phyloP scores from a whole-genome alignment of 2,113 vertebrate genomes.

The Clarias gariepinus region DNA sequence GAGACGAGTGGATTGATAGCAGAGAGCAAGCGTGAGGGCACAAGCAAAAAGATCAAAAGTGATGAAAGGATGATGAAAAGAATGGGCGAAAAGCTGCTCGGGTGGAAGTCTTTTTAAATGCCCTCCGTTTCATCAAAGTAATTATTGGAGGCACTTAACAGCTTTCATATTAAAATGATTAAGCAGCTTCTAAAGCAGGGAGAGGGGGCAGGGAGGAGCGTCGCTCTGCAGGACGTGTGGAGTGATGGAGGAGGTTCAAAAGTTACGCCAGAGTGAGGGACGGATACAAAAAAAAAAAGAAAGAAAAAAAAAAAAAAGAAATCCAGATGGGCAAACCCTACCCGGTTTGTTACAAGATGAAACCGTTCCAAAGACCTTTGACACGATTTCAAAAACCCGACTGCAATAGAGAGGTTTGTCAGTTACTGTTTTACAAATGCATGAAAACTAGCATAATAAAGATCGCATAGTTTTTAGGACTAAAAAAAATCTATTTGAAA shows the following conservation, averaged over 20 bases:
- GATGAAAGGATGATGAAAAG: constrained; percentile 74
- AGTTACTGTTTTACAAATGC: not conserved
- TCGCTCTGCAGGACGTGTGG: constrained; percentile 62
- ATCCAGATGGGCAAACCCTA: not conserved
- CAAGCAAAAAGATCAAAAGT: constrained; percentile 59
- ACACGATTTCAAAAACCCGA: not conserved
- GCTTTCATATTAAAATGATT: constrained; percentile 78
- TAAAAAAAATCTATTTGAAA: not conserved
- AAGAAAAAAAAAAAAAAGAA: not conserved
- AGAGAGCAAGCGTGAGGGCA: constrained; percentile 53
- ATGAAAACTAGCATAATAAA: not conserved
- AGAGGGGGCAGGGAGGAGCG: constrained; percentile 59
- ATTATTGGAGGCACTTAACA: constrained; percentile 75
- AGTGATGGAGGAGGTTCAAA: constrained; percentile 57
- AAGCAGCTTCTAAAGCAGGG: constrained; percentile 69
- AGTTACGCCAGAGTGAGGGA: constrained; percentile 60
- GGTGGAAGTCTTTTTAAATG: constrained; percentile 65
- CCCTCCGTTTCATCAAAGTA: constrained; percentile 71
- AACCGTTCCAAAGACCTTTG: not conserved
- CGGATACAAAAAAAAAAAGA: constrained; percentile 47
- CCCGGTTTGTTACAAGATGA: not conserved
- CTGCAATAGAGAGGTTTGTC: not conserved
- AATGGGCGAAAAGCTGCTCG: constrained; percentile 64
- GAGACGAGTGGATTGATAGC: constrained; percentile 54
- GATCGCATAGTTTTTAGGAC: not conserved